Conservation (phyloP, 2,888 invertebrate species). For the Lamellibrachia satsuma region DNA sequence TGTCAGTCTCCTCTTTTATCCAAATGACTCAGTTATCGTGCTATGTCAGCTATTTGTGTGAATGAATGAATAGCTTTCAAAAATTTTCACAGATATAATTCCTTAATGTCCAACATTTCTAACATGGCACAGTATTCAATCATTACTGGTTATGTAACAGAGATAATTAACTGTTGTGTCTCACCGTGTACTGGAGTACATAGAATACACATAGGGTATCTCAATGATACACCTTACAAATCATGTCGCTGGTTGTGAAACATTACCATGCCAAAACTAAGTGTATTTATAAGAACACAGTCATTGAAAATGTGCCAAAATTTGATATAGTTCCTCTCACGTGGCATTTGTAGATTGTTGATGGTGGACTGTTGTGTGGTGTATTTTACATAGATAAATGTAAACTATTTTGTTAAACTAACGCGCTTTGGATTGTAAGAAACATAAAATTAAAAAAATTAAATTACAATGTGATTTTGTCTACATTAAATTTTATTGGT, state of each 20-base stretch:
- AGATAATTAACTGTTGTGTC: neutral
- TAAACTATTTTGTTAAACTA: slow-evolving; percentile 1
- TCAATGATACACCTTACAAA: neutral
- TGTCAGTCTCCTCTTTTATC: neutral
- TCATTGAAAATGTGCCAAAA: neutral
- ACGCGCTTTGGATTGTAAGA: neutral
- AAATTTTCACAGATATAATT: neutral
- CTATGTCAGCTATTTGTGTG: neutral
- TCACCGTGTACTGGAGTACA: neutral
- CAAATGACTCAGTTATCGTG: neutral
- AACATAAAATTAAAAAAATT: neutral
- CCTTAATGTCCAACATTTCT: neutral
- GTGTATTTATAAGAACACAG: neutral
- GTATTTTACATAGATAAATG: neutral
- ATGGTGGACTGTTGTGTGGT: neutral
- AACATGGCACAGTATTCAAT: neutral
- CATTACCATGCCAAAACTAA: neutral
- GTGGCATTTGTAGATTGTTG: neutral
- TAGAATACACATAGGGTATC: neutral
- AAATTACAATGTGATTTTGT: neutral
- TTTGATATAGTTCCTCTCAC: neutral
- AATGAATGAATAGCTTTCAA: neutral
- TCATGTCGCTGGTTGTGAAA: neutral
- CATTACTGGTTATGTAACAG: no score
- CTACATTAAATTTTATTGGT: neutral